Percentiles rank a stretch among this genome's conserved stretches.
Conservation (phyloP, 1,140 invertebrate genomes). For the Diploscapter pachys region DNA sequence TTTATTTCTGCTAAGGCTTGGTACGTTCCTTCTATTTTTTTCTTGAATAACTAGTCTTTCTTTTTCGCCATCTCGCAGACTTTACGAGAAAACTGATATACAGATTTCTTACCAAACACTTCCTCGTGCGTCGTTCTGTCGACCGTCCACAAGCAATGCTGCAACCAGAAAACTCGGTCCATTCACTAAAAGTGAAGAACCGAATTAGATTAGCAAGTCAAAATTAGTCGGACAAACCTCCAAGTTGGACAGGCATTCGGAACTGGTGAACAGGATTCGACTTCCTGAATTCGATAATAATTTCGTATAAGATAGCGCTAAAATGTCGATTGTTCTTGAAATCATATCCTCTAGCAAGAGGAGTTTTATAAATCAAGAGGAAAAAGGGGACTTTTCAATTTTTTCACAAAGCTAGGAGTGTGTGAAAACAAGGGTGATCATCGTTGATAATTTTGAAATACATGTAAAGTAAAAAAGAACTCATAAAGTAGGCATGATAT, state of each 20-base stretch:
- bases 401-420: neutral
- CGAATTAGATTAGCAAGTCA: too few species aligned
- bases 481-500: neutral
- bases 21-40: conserved; percentile 1
- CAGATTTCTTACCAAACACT: conserved; percentile 19
- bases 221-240: neutral
- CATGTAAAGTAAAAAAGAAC: too few species aligned
- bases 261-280: conserved; percentile 30
- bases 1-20: neutral
- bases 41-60: conserved; percentile 14
- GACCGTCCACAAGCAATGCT: conserved; percentile 26
- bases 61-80: neutral
- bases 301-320: neutral
- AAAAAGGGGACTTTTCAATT: neutral
- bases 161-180: conserved; percentile 23
- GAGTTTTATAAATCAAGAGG: neutral
- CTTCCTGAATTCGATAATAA: conserved; percentile 19
- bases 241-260: conserved; percentile 25
- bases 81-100: neutral
- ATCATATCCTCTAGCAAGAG: neutral
- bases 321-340: neutral
- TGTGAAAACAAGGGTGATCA: conserved; percentile 7
- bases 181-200: conserved; percentile 24
- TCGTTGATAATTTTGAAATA: neutral
- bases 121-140: conserved; percentile 21